Percentiles rank a stretch among this genome's conserved stretches.
phyloP scores from a whole-genome alignment of 37 sponge, comb jelly and placozoan species.

The Eunapius fragilis region DNA sequence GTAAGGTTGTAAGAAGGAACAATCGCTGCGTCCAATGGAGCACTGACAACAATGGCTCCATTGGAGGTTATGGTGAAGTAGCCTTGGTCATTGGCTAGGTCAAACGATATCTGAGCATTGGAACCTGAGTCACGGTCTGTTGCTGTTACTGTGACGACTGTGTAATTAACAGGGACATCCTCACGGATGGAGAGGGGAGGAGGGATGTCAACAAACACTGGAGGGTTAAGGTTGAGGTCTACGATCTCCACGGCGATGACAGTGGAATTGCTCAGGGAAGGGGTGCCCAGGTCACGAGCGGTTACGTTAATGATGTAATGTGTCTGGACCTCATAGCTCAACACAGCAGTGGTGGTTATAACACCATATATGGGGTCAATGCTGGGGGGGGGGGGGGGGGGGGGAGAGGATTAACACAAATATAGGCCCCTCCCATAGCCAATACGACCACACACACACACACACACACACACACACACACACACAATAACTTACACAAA shows the following conservation, averaged over 20 bases:
- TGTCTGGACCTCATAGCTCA: background rate
- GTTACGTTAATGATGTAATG: background rate
- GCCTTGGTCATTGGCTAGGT: conserved; percentile 47
- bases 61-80: conserved; percentile 27
- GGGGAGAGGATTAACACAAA: background rate
- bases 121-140: background rate
- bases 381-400: background rate
- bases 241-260: background rate
- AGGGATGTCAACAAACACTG: conserved; percentile 23
- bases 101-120: background rate
- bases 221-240: conserved; percentile 57
- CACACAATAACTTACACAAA: conserved; percentile 1
- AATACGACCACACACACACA: too few relatives aligned
- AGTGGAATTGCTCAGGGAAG: background rate
- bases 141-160: background rate
- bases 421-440: background rate
- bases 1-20: conserved; percentile 20
- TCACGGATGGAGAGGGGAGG: conserved; percentile 14
- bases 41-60: conserved; percentile 19
- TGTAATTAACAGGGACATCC: background rate
- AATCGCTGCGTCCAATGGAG: conserved; percentile 41
- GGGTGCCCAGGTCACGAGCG: conserved; percentile 1
- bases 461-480: background rate
- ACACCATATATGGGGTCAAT: conserved; percentile 1
- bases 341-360: background rate